Percentiles rank a stretch among this genome's conserved stretches.
Conservation (phyloP, 1,140 invertebrate species). For the Eciton burchellii region DNA sequence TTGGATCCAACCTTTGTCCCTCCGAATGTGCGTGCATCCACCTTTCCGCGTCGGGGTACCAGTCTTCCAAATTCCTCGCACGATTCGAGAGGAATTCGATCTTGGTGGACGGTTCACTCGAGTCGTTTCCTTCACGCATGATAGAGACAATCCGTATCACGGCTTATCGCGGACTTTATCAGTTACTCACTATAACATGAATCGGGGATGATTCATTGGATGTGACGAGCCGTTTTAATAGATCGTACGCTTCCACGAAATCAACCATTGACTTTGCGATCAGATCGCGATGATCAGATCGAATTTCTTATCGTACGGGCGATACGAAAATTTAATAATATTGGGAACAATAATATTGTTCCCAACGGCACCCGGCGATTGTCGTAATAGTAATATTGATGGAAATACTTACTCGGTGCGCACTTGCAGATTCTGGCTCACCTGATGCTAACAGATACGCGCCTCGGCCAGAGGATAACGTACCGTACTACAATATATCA, state of each 20-base stretch:
- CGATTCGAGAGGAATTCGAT: neutral
- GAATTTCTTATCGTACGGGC: neutral
- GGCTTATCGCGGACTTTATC: slow-evolving; percentile 78
- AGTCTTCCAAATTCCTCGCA: neutral
- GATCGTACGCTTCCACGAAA: neutral
- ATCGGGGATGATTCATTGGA: slow-evolving; percentile 75
- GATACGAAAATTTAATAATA: neutral
- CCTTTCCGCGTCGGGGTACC: neutral
- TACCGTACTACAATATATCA: slow-evolving; percentile 87
- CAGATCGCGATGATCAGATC: neutral
- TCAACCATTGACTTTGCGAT: neutral
- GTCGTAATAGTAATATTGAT: neutral
- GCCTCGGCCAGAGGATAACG: slow-evolving; percentile 81
- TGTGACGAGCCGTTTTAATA: slow-evolving; percentile 37
- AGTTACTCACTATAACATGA: slow-evolving; percentile 77
- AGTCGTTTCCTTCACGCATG: neutral
- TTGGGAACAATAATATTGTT: no score
- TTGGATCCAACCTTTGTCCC: neutral
- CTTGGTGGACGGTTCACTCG: neutral
- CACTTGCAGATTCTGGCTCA: slow-evolving; percentile 79
- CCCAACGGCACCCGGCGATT: no score
- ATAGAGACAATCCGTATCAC: slow-evolving; percentile 34
- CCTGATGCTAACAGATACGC: slow-evolving; percentile 84
- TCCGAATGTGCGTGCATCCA: neutral
- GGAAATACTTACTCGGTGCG: neutral